Evolutionary conservation across 2,113 vertebrate genomes (phyloP), one percentile per base, ranked within the genome.

Genomic region (Rhombomys opimus): DNA sequence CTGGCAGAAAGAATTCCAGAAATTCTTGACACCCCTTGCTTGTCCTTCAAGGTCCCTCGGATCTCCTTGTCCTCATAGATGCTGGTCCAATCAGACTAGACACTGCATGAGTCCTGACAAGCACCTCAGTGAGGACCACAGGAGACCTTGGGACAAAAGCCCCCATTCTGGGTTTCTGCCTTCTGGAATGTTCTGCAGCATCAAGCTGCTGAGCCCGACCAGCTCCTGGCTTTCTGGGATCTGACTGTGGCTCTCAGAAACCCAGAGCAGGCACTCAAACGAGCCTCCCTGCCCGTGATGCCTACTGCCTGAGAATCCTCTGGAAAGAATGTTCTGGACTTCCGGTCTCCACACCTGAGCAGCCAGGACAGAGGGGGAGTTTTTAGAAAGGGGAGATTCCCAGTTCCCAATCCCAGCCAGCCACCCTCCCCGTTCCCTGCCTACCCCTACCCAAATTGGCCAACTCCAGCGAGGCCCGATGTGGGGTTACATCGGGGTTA

Each of bases 1-100:
- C 89, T 96, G 87, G 91, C 95, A 94, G 95, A 98, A 97, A 97
- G 50, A 97, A 91, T 96, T 98, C 97, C 97, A 98, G 98, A 98
- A 97, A 85, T 95, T 92, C 8, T 93, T 94, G 59, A 85, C 23
- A 65, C 59, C 38, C 85, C 0, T 25, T 9, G 23, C 59, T 57
- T 57, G 15, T 23, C 35, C 76, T 14, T 76, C 3, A 38, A 63
- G 67, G 32, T 46, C 80, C 22, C 72, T 59, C n/a, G 17, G 41
- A 8, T 10, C 38, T 25, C 32, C 7, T 46, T 30, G 72, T 57
- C 50, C 50, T 76, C 2, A 18, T 67, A 22, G 65, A 88, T 35
- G 18, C 73, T 32, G 87, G 77, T 38, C 81, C 13, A 59, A 17
- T 52, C 41, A 25, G 27, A 70, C 50, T 25, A 11, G 67, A 63